phyloP scores from a whole-genome alignment of 2,888 invertebrate species.

The Alcis repandata region DNA sequence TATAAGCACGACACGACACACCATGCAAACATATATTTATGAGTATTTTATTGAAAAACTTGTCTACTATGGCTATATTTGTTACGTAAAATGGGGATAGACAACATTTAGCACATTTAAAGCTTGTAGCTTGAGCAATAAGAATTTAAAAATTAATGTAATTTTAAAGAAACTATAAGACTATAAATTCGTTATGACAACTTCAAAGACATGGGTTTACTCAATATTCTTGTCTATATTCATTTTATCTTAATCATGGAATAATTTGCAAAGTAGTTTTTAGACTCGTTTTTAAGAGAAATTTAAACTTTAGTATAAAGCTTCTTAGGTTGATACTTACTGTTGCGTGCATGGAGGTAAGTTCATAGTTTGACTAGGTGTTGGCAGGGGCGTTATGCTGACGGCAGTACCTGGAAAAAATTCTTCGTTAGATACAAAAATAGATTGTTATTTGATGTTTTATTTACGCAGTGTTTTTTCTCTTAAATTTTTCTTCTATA shows the following conservation, averaged over 20 bases:
- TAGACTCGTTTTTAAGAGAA: background rate
- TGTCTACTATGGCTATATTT: constrained; percentile 28
- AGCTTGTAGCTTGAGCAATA: constrained; percentile 42
- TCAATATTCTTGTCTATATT: background rate
- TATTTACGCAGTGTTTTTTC: too few relatives aligned
- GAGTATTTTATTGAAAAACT: constrained; percentile 62
- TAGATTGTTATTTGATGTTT: too few relatives aligned
- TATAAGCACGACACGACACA: constrained; percentile 71
- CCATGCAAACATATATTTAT: constrained; percentile 82
- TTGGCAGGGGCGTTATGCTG: constrained; percentile 73
- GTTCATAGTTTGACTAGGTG: constrained; percentile 66
- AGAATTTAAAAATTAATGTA: background rate
- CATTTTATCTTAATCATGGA: too few relatives aligned
- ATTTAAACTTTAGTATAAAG: background rate
- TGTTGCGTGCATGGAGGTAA: constrained; percentile 77
- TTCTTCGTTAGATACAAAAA: too few relatives aligned
- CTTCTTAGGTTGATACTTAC: constrained; percentile 65
- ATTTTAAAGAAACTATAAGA: background rate
- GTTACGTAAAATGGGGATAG: constrained; percentile 39
- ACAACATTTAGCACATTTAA: constrained; percentile 41
- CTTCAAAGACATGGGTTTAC: background rate
- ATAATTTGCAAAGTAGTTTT: too few relatives aligned
- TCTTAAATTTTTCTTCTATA: too few relatives aligned
- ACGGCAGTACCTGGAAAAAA: constrained; percentile 73
- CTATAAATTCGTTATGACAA: background rate